phyloP scores from a whole-genome alignment of 2,888 invertebrate species.

The Lottia scabra region DNA sequence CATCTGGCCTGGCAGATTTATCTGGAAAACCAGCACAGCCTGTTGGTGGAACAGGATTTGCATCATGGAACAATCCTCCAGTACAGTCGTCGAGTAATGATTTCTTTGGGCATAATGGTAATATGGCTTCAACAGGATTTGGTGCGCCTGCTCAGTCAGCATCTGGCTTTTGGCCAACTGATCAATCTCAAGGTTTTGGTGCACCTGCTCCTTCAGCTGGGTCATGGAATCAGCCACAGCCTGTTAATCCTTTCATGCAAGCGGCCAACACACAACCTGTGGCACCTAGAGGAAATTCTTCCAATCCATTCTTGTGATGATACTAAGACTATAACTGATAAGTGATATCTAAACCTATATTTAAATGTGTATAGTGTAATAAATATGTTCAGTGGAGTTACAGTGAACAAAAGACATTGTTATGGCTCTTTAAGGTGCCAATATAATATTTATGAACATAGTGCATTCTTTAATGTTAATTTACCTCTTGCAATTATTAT shows the following conservation, averaged over 20 bases:
- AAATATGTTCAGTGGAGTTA: too few relatives aligned
- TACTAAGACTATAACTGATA: conserved; percentile 1
- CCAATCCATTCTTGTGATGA: conserved; percentile 63
- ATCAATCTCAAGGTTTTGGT: neutral
- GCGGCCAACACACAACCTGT: conserved; percentile 53
- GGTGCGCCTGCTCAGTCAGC: neutral
- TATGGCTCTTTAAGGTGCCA: too few relatives aligned
- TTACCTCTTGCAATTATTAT: too few relatives aligned
- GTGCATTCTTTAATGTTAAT: too few relatives aligned
- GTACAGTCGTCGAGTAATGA: neutral
- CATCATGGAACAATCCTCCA: neutral
- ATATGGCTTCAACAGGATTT: neutral
- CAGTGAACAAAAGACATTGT: too few relatives aligned
- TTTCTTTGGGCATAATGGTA: neutral
- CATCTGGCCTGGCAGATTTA: neutral
- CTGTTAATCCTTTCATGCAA: conserved; percentile 60
- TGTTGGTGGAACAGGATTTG: neutral
- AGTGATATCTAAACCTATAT: too few relatives aligned
- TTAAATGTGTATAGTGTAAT: too few relatives aligned
- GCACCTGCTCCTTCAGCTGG: neutral
- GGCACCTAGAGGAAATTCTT: conserved; percentile 53
- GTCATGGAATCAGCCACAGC: conserved; percentile 15
- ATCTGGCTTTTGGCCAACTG: neutral
- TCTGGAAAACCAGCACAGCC: neutral
- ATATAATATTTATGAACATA: too few relatives aligned